Conservation (phyloP, 2,797 vertebrate species). For the Amphiprion clarkii region DNA sequence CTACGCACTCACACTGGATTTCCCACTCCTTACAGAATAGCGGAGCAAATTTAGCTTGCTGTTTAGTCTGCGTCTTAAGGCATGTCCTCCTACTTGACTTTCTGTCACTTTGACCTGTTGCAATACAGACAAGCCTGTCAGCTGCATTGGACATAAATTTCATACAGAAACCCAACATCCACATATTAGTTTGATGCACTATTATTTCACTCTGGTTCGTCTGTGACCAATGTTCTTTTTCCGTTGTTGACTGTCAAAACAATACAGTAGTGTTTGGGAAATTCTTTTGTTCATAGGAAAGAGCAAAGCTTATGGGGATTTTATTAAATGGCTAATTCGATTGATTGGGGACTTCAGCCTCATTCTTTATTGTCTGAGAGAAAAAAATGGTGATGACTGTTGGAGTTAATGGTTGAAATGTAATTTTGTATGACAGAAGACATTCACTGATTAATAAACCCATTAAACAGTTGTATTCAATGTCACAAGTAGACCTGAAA, state of each 20-base stretch:
- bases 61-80: constrained; percentile 72
- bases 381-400: background rate
- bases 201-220: background rate
- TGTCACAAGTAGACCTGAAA: background rate
- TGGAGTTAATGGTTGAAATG: background rate
- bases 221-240: background rate
- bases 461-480: background rate
- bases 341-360: too few relatives aligned
- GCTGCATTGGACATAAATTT: background rate
- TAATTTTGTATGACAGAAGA: background rate
- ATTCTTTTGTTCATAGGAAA: background rate
- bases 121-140: constrained; percentile 3
- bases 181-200: background rate
- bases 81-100: constrained; percentile 61
- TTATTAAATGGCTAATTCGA: too few relatives aligned
- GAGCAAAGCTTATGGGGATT: too few relatives aligned
- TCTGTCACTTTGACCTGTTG: constrained; percentile 49
- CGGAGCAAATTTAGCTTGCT: constrained; percentile 67
- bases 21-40: constrained; percentile 62
- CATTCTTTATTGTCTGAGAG: too few relatives aligned
- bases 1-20: constrained; percentile 73
- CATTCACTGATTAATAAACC: background rate
- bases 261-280: background rate
- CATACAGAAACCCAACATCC: background rate
- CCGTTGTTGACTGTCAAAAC: background rate